Base-by-base conservation (phyloP, 2,888 invertebrate genomes). In the Agrenia bidenticulata region DNA sequence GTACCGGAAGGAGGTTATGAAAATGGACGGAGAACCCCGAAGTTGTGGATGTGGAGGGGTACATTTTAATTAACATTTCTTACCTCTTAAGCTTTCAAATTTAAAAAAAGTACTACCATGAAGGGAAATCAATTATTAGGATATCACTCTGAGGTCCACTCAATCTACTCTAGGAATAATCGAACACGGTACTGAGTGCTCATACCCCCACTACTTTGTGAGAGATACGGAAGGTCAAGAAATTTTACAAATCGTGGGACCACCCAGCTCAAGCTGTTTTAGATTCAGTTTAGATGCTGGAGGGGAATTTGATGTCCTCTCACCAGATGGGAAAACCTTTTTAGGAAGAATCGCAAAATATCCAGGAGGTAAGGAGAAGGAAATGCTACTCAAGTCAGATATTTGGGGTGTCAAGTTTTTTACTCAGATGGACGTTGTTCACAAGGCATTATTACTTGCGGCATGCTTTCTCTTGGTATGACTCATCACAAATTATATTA, bases 11-110 rank as follows among this genome's bases (percentile, higher is more conserved):
- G 72, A 72, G 56, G 72, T 72, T 11, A 66, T 72, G 64, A 72
- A 69, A 63, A 68, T 71, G 71, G 64, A 63, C 51, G 72, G 72
- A 15, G 72, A 72, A 42, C 72, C 72, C 1, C 41, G 72, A 42
- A 72, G 72, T 58, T 72, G 72, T 50, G 72, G 72, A 2, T 72
- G 72, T 64, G 72, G 72, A 27, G 72, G 72, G 61, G 72, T 72
- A 61, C 64, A 54, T 57, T n/a, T n/a, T 5, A 45, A 15, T 45
- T 15, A 45, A 15, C 32, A 7, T 32, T 32, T 19, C 7, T 51
- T 51, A 51, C 32, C 27, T 26, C 15, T 5, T 55, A 13, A n/a
- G 51, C 37, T 50, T 45, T n/a, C n/a, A n/a, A n/a, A n/a, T n/a
- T n/a, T n/a, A n/a, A n/a, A n/a, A n/a, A n/a, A n/a, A n/a, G n/a